Conservation (phyloP, 2,888 invertebrate genomes). For the Asteroscopus sphinx region DNA sequence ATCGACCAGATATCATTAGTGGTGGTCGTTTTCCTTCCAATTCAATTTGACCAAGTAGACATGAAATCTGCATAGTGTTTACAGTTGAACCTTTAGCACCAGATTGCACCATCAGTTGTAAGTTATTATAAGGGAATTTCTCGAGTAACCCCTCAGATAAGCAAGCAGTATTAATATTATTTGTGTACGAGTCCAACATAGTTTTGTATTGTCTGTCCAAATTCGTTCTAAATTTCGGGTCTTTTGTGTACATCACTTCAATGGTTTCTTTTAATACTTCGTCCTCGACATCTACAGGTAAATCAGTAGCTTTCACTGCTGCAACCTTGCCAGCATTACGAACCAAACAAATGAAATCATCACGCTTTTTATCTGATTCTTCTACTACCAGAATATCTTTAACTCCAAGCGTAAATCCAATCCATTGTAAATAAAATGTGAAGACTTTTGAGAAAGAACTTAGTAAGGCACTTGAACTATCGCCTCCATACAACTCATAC, state of each 20-base stretch:
- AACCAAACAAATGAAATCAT: slow-evolving; percentile 91
- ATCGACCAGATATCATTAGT: slow-evolving; percentile 97
- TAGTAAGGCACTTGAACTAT: slow-evolving; percentile 94
- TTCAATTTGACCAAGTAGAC: slow-evolving; percentile 99
- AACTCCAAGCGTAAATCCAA: slow-evolving; percentile 98
- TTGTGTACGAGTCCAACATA: slow-evolving; percentile 95
- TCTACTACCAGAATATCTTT: slow-evolving; percentile 96
- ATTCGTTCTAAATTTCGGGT: slow-evolving; percentile 94
- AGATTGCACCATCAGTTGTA: slow-evolving; percentile 99
- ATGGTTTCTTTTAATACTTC: slow-evolving; percentile 91
- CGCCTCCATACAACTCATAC: slow-evolving; percentile 98
- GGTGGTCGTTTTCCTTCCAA: slow-evolving; percentile 99
- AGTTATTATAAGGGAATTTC: slow-evolving; percentile 97
- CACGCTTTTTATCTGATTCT: slow-evolving; percentile 93
- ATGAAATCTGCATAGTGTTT: slow-evolving; percentile 99
- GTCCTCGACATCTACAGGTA: slow-evolving; percentile 90
- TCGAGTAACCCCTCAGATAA: slow-evolving; percentile 95
- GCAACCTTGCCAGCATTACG: slow-evolving; percentile 91
- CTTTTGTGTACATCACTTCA: slow-evolving; percentile 92
- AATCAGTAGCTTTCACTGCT: slow-evolving; percentile 92
- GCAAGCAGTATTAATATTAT: slow-evolving; percentile 96
- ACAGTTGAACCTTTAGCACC: slow-evolving; percentile 99
- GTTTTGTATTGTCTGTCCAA: slow-evolving; percentile 96
- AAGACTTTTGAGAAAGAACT: slow-evolving; percentile 98
- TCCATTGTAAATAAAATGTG: slow-evolving; percentile 96